Conservation (phyloP, 2,797 vertebrate genomes). For the Xenopus petersii region DNA sequence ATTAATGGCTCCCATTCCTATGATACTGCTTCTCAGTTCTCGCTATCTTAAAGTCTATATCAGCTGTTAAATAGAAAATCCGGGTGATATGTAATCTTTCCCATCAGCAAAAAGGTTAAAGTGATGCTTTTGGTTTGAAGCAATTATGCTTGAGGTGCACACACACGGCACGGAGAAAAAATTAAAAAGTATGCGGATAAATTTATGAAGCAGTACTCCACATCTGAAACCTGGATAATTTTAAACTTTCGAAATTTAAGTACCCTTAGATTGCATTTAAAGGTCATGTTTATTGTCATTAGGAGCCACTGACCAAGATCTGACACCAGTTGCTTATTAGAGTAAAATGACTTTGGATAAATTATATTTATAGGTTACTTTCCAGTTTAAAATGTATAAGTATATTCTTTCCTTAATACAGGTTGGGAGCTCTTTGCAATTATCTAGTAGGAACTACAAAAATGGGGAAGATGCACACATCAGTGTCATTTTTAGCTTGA, state of each 20-base stretch:
- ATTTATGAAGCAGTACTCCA: slow-evolving; percentile 23
- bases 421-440: no score
- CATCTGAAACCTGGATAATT: slow-evolving; percentile 27
- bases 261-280: slow-evolving; percentile 45
- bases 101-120: slow-evolving; percentile 35
- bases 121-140: slow-evolving; percentile 7
- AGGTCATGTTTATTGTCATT: slow-evolving; percentile 52
- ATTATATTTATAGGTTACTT: background rate
- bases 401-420: no score
- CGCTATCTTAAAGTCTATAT: slow-evolving; percentile 15
- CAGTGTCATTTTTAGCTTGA: no score
- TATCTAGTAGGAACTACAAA: no score
- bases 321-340: slow-evolving; percentile 35
- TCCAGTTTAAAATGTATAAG: no score
- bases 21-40: slow-evolving; percentile 1
- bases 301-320: slow-evolving; percentile 40
- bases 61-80: background rate
- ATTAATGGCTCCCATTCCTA: slow-evolving; percentile 28
- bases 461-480: no score
- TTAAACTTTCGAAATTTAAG: slow-evolving; percentile 31
- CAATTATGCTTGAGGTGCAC: slow-evolving; percentile 1
- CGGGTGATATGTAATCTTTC: slow-evolving; percentile 25
- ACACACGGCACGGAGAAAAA: background rate
- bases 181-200: background rate
- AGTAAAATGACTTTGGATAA: slow-evolving; percentile 33